A percentile compares a stretch with the other conserved stretches of the same genome.
These are phyloP conservation scores for Callopanchax toddi DNA, from an alignment of 2,113 vertebrate species.

Conservation along the genomic window DNA sequence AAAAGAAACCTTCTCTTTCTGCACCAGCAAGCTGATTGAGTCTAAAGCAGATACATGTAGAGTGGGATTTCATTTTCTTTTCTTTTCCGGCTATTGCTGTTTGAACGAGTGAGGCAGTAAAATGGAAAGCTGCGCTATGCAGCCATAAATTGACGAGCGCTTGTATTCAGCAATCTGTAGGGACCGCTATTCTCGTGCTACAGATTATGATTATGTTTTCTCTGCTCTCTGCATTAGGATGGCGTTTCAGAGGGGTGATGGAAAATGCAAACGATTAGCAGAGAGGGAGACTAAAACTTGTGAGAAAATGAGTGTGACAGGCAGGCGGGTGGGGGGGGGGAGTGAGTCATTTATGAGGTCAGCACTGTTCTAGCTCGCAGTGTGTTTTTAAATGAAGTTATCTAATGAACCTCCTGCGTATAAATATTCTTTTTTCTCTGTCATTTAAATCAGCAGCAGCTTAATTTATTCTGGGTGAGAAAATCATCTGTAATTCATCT, in stretches of 20 bases:
- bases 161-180: conserved; percentile 18
- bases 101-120: conserved; percentile 42
- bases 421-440: conserved; percentile 28
- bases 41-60: conserved; percentile 33
- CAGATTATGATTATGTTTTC: conserved; percentile 40
- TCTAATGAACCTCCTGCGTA: conserved; percentile 37
- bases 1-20: not conserved
- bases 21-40: conserved; percentile 7
- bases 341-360: conserved; percentile 47
- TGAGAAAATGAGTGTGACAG: conserved; percentile 49
- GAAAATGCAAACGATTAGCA: conserved; percentile 59
- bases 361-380: no score
- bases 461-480: not conserved
- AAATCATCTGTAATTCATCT: not conserved
- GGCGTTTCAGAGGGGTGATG: conserved; percentile 45
- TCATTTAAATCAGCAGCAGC: conserved; percentile 4
- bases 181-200: conserved; percentile 13
- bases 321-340: conserved; percentile 33
- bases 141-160: conserved; percentile 34
- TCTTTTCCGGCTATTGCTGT: conserved; percentile 29
- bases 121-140: conserved; percentile 28
- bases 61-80: conserved; percentile 49
- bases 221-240: conserved; percentile 37
- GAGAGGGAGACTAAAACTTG: conserved; percentile 10
- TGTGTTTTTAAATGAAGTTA: no score